phyloP scores from a whole-genome alignment of 2,113 vertebrate species.

The Phylloscopus trochiloides region DNA sequence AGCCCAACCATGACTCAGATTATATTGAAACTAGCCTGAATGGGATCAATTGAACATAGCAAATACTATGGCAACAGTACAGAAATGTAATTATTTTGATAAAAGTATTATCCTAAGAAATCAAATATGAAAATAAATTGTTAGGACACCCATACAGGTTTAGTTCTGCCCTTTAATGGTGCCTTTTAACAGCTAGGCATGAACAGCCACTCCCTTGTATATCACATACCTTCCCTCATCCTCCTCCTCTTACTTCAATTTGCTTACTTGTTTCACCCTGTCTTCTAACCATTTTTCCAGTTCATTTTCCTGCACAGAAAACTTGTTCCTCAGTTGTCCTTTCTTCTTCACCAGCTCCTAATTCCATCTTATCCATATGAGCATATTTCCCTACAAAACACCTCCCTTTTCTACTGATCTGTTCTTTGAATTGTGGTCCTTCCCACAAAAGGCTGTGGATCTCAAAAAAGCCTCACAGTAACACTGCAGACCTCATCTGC shows the following conservation, averaged over 20 bases:
- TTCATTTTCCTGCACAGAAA: neutral
- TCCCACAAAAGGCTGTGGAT: neutral
- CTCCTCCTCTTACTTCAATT: neutral
- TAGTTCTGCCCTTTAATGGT: neutral
- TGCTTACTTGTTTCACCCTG: neutral
- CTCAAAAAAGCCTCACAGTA: neutral
- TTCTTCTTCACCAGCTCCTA: neutral
- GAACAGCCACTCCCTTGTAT: neutral
- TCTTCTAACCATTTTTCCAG: neutral
- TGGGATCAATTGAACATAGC: neutral
- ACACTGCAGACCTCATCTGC: neutral
- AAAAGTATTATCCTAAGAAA: neutral
- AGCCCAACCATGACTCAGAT: neutral
- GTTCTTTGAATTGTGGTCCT: neutral
- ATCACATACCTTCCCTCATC: neutral
- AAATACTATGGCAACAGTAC: neutral
- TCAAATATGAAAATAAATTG: neutral
- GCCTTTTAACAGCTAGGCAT: neutral
- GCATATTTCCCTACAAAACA: neutral
- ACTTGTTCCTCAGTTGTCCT: neutral
- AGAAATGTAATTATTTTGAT: neutral
- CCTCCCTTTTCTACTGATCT: neutral
- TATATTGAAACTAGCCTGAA: rapidly evolving
- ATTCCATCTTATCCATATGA: neutral
- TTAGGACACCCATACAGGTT: neutral